Conservation (phyloP, 1,140 invertebrate genomes). For the Ctenoplectra terminalis region DNA sequence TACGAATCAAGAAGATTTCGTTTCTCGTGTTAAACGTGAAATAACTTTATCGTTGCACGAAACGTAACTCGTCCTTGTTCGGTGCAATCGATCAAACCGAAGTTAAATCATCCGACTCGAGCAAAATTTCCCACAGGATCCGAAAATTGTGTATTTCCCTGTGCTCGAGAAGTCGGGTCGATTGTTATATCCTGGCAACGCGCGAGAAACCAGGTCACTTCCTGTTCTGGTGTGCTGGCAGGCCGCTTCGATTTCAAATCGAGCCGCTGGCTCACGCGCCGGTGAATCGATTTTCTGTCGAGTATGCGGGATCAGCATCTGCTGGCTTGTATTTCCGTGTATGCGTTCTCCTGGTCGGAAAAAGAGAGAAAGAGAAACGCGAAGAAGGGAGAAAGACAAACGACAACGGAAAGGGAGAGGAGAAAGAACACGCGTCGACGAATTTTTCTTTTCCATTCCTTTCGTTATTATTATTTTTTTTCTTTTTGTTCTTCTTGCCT, state of each 20-base stretch:
- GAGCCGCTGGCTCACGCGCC: slow-evolving; percentile 15
- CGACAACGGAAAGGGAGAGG: slow-evolving; percentile 41
- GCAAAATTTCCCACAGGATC: neutral
- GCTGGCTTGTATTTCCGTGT: slow-evolving; percentile 70
- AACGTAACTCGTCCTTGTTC: too few species aligned
- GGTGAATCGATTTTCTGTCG: slow-evolving; percentile 63
- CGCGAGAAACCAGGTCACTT: slow-evolving; percentile 65
- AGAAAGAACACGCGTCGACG: slow-evolving; percentile 30
- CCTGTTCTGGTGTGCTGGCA: slow-evolving; percentile 53
- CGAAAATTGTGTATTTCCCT: neutral
- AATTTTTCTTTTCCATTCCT: slow-evolving; percentile 41
- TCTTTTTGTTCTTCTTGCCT: neutral
- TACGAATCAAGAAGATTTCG: too few species aligned
- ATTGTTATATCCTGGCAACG: slow-evolving; percentile 11
- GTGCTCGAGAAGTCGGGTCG: too few species aligned
- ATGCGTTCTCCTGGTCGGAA: neutral
- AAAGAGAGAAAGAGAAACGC: slow-evolving; percentile 8
- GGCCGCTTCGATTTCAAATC: slow-evolving; percentile 59
- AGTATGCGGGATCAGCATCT: slow-evolving; percentile 45
- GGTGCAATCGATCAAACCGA: too few species aligned
- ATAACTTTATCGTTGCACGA: too few species aligned
- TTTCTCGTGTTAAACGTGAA: too few species aligned
- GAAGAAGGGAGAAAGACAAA: neutral
- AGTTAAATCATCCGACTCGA: too few species aligned
- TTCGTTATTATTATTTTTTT: neutral